phyloP scores from a whole-genome alignment of 1,140 invertebrate genomes.

The Berghia stephanieae region DNA sequence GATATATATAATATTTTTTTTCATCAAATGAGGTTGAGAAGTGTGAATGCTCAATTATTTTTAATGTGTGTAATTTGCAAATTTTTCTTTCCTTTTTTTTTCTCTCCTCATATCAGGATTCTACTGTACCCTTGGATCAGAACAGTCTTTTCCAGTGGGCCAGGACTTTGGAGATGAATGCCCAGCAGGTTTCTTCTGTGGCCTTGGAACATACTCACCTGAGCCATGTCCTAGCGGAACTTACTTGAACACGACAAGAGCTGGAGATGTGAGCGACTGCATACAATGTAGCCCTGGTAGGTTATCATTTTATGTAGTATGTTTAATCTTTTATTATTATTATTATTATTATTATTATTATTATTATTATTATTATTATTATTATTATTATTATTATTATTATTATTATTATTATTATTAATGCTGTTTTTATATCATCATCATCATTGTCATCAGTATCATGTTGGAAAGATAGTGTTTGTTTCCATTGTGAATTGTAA shows the following conservation, averaged over 20 bases:
- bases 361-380: too few relatives aligned
- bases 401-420: too few relatives aligned
- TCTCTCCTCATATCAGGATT: constrained; percentile 42
- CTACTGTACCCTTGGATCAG: constrained; percentile 53
- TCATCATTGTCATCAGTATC: too few relatives aligned
- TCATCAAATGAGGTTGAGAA: too few relatives aligned
- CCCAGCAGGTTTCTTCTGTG: constrained; percentile 57
- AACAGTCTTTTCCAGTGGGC: constrained; percentile 47
- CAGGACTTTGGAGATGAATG: constrained; percentile 56
- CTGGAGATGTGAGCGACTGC: constrained; percentile 49
- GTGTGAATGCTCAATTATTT: too few relatives aligned
- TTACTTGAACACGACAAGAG: constrained; percentile 49
- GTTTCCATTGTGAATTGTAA: too few relatives aligned
- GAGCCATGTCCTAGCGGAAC: constrained; percentile 56
- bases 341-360: too few relatives aligned
- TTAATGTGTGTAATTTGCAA: not conserved
- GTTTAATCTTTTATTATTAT: too few relatives aligned
- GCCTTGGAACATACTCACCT: constrained; percentile 54
- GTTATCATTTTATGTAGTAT: not conserved
- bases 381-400: too few relatives aligned
- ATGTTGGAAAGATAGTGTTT: too few relatives aligned
- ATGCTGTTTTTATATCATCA: too few relatives aligned
- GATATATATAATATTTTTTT: too few relatives aligned
- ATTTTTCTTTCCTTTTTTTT: not conserved
- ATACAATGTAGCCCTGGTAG: constrained; percentile 55